Evolutionary conservation across 2,113 vertebrate genomes (phyloP).

Genomic region (Gallinago paraguaiae): DNA sequence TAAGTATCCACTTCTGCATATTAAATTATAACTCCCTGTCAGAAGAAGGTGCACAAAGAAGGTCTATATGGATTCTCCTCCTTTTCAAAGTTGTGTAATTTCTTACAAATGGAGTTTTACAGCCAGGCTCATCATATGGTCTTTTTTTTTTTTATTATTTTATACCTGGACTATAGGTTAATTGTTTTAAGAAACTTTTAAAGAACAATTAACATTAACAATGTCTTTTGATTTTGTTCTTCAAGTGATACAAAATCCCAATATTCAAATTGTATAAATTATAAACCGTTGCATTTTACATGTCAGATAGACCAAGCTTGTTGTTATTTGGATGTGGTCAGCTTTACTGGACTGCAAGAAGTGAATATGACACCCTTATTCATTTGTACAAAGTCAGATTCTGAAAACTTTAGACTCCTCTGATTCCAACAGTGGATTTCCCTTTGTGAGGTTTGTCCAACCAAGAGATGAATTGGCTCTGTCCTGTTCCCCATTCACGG

Average conservation of each 20-base stretch:
- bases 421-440: not conserved
- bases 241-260: not conserved
- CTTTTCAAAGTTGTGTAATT: not conserved
- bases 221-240: not conserved
- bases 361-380: not conserved
- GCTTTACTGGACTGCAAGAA: not conserved
- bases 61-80: not conserved
- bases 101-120: not conserved
- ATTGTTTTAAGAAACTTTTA: not conserved
- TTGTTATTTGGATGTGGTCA: not conserved
- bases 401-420: not conserved
- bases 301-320: not conserved
- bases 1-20: not conserved
- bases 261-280: not conserved
- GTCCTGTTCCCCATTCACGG: not conserved
- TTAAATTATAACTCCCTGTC: not conserved
- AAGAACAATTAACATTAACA: not conserved
- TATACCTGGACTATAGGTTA: not conserved
- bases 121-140: accelerated
- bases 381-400: not conserved
- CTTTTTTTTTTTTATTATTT: not conserved
- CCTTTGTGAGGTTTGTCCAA: not conserved
- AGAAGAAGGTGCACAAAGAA: not conserved
- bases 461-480: not conserved
- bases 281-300: not conserved